phyloP scores from a whole-genome alignment of 2,113 vertebrate genomes.

The Cochlearius cochlearius region DNA sequence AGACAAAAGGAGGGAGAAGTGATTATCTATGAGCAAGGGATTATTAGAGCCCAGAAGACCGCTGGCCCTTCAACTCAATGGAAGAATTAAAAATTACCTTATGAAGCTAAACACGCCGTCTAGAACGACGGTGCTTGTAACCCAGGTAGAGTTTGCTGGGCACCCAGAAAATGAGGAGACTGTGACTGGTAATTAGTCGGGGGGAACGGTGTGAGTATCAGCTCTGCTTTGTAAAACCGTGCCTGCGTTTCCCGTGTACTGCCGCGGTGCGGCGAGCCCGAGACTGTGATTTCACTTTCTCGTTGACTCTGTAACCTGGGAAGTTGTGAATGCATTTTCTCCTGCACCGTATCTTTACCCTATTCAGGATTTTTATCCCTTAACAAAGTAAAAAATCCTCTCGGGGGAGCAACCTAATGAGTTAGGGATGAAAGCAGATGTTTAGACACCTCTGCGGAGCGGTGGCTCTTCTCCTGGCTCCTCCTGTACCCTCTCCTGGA shows the following conservation, averaged over 20 bases:
- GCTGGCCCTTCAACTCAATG: background rate
- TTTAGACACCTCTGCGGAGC: background rate
- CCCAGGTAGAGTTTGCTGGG: background rate
- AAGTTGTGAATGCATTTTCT: background rate
- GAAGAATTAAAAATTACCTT: background rate
- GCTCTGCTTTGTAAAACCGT: background rate
- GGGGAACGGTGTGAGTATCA: background rate
- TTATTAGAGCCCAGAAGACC: background rate
- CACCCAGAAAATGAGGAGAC: background rate
- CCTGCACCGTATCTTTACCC: background rate
- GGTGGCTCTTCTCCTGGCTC: background rate
- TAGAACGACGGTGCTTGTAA: background rate
- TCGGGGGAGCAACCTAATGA: background rate
- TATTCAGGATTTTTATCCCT: background rate
- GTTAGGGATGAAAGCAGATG: background rate
- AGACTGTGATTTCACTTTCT: background rate
- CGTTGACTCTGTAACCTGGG: background rate
- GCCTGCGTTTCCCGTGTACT: background rate
- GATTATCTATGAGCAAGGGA: background rate
- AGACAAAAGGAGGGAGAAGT: background rate
- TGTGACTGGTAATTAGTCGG: background rate
- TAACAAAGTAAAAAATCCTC: background rate
- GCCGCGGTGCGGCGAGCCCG: background rate
- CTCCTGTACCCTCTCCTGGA: background rate
- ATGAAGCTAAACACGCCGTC: background rate